A percentile compares a stretch with the other conserved stretches of the same genome.
phyloP scores from a whole-genome alignment of 2,113 vertebrate species.

The Orientallactaga bullata region DNA sequence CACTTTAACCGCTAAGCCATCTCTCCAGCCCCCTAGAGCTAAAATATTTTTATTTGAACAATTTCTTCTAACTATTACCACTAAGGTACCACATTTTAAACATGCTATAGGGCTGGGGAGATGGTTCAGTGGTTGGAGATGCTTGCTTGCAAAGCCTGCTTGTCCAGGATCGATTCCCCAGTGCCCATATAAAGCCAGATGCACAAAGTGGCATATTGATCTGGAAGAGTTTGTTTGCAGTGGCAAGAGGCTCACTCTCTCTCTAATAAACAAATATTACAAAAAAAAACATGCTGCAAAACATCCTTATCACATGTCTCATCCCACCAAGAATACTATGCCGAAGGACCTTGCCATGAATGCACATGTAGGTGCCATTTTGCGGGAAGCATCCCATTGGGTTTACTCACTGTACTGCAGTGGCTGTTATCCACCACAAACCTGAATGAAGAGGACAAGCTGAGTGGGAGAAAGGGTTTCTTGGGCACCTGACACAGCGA shows the following conservation, averaged over 20 bases:
- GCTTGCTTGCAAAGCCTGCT: no score
- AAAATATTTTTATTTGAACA: slow-evolving; percentile 73
- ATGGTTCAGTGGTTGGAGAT: no score
- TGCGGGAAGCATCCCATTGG: slow-evolving; percentile 88
- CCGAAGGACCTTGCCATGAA: slow-evolving; percentile 90
- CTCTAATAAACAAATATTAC: no score
- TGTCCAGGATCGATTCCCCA: no score
- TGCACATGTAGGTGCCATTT: slow-evolving; percentile 88
- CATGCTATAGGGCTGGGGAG: slow-evolving; percentile 57
- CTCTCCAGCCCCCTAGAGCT: no score
- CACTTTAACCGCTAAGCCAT: no score
- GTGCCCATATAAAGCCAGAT: no score
- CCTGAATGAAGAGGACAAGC: slow-evolving; percentile 76
- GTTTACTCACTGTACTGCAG: slow-evolving; percentile 87
- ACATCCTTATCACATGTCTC: slow-evolving; percentile 88
- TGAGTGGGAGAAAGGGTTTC: slow-evolving; percentile 35
- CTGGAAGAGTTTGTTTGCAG: no score
- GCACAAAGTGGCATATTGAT: no score
- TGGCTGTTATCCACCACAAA: slow-evolving; percentile 89
- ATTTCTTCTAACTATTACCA: slow-evolving; percentile 7
- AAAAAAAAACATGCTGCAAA: slow-evolving; percentile 74
- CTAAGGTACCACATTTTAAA: slow-evolving; percentile 74
- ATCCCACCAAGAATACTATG: slow-evolving; percentile 89
- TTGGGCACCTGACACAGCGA: background rate
- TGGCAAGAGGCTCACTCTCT: no score